phyloP scores from a whole-genome alignment of 2,888 invertebrate genomes.

The Ceriagrion tenellum region DNA sequence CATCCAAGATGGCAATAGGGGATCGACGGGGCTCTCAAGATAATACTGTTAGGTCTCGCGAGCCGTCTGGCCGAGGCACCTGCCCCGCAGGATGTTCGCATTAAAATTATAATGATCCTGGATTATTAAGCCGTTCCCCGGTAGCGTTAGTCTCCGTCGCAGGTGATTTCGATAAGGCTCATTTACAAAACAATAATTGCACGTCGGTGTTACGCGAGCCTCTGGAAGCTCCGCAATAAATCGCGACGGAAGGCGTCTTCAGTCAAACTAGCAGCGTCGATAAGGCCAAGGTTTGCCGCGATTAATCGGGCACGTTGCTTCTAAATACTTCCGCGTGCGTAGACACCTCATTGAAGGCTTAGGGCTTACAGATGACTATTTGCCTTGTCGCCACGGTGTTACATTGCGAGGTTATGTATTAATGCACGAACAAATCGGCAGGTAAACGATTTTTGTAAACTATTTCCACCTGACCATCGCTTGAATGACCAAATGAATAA shows the following conservation, averaged over 20 bases:
- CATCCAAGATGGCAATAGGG: background rate
- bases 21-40: background rate
- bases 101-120: constrained; percentile 1
- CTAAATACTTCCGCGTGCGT: background rate
- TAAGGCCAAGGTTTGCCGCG: background rate
- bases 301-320: background rate
- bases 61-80: background rate
- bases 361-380: too few species aligned
- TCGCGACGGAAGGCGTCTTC: background rate
- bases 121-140: background rate
- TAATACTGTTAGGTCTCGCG: background rate
- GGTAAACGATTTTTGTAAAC: too few species aligned
- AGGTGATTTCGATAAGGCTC: constrained; percentile 3
- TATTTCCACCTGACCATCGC: too few species aligned
- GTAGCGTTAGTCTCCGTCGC: background rate
- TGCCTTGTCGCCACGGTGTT: too few species aligned
- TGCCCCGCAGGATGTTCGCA: background rate
- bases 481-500: too few species aligned
- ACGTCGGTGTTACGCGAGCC: background rate
- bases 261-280: background rate
- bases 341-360: too few species aligned
- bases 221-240: background rate
- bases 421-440: too few species aligned
- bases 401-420: too few species aligned
- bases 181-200: constrained; percentile 1